These are phyloP conservation scores for Planococcus citri DNA, from an alignment of 1,140 invertebrate genomes.

Conservation along the genomic window DNA sequence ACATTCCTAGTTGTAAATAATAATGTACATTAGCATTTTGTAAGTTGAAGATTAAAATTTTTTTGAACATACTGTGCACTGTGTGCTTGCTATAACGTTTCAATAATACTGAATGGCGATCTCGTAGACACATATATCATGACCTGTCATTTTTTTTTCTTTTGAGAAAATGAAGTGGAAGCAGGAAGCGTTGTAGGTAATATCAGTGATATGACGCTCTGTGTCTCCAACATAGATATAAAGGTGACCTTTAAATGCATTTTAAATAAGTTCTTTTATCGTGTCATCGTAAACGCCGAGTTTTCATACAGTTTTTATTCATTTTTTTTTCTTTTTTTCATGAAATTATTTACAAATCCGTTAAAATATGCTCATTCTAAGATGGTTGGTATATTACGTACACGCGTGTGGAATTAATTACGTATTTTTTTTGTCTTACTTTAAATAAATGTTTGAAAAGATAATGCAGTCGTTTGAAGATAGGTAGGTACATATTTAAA, in stretches of 20 bases:
- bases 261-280: not conserved
- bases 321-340: not conserved
- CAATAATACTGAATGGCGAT: not conserved
- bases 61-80: too few relatives aligned
- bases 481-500: too few relatives aligned
- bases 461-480: too few relatives aligned
- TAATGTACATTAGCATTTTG: not conserved
- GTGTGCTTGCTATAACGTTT: not conserved
- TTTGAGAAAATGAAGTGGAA: constrained; percentile 3
- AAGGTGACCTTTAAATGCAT: constrained; percentile 2
- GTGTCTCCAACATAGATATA: not conserved
- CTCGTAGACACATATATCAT: not conserved
- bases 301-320: not conserved
- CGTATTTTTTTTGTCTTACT: too few relatives aligned
- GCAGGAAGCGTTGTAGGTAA: not conserved
- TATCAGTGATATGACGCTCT: not conserved
- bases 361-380: too few relatives aligned
- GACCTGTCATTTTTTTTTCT: not conserved
- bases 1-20: not conserved
- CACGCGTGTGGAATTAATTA: too few relatives aligned
- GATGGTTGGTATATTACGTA: too few relatives aligned
- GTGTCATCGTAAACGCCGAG: not conserved
- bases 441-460: too few relatives aligned
- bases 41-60: not conserved
- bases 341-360: not conserved